These are phyloP conservation scores for Tetraneura akinire DNA, from an alignment of 1,140 invertebrate genomes.

Conservation along the genomic window DNA sequence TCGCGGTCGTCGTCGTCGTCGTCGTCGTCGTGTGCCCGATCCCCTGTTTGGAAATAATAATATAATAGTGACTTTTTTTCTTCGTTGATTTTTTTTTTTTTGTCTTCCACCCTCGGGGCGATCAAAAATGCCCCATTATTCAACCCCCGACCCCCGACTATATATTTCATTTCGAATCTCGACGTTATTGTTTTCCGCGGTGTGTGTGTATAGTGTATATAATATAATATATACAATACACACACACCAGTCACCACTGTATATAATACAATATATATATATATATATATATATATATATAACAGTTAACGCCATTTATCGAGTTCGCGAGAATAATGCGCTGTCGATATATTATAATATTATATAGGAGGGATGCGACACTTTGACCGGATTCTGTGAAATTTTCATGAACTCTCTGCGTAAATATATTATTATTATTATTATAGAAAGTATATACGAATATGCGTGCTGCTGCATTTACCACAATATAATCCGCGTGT, in stretches of 20 bases:
- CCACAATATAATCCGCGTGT: too few relatives aligned
- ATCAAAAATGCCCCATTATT: constrained; percentile 26
- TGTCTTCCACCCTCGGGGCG: neutral
- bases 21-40: neutral
- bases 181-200: constrained; percentile 16
- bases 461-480: too few relatives aligned
- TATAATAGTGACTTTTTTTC: constrained; percentile 48
- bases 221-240: too few relatives aligned
- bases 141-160: neutral
- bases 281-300: neutral
- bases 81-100: neutral
- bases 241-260: too few relatives aligned
- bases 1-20: neutral
- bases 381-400: neutral
- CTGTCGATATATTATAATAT: neutral
- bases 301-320: constrained; percentile 42
- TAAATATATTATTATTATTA: too few relatives aligned
- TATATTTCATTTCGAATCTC: too few relatives aligned
- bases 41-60: constrained; percentile 30
- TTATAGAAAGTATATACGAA: too few relatives aligned
- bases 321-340: neutral
- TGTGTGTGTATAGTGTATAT: too few relatives aligned
- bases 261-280: too few relatives aligned
- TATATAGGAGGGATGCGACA: neutral
- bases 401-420: constrained; percentile 29